A percentile compares a stretch with the other conserved stretches of the same genome.
Evolutionary conservation across 2,888 invertebrate genomes (phyloP).

Genomic region (Platycheirus albimanus): DNA sequence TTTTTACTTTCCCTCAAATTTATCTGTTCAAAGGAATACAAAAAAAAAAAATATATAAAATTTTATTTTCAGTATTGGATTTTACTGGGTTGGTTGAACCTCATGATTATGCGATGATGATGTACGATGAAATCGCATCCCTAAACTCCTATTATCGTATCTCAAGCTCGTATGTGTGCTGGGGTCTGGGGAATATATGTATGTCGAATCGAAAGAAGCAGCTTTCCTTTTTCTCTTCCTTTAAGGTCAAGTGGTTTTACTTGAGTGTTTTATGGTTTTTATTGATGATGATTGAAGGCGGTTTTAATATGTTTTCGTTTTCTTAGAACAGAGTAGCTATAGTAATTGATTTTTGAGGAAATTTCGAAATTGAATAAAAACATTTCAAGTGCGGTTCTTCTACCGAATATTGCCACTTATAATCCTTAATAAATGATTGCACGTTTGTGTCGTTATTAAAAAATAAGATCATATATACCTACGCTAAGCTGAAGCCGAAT

Average conservation of each 20-base stretch:
- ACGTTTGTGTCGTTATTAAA: background rate
- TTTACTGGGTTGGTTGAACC: slow-evolving; percentile 68
- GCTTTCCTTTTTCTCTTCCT: background rate
- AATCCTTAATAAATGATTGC: background rate
- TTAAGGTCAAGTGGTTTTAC: slow-evolving; percentile 67
- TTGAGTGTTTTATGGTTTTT: slow-evolving; percentile 56
- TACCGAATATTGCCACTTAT: slow-evolving; percentile 33
- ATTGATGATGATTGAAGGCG: slow-evolving; percentile 55
- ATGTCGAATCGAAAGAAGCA: too few species aligned
- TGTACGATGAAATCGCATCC: slow-evolving; percentile 50
- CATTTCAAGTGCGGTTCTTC: slow-evolving; percentile 35
- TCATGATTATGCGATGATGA: slow-evolving; percentile 70
- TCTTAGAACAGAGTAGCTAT: background rate
- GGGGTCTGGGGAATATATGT: background rate
- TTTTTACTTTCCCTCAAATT: slow-evolving; percentile 15
- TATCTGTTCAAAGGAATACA: slow-evolving; percentile 31
- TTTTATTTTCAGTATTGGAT: slow-evolving; percentile 67
- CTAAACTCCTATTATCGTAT: background rate
- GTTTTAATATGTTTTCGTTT: slow-evolving; percentile 39
- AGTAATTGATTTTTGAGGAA: slow-evolving; percentile 49
- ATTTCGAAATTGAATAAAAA: slow-evolving; percentile 41
- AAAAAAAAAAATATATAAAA: slow-evolving; percentile 60
- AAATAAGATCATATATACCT: too few species aligned
- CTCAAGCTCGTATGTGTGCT: slow-evolving; percentile 26
- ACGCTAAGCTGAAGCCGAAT: too few species aligned